phyloP scores from a whole-genome alignment of 2,888 invertebrate genomes.

The Glyphotaelius pellucidus region DNA sequence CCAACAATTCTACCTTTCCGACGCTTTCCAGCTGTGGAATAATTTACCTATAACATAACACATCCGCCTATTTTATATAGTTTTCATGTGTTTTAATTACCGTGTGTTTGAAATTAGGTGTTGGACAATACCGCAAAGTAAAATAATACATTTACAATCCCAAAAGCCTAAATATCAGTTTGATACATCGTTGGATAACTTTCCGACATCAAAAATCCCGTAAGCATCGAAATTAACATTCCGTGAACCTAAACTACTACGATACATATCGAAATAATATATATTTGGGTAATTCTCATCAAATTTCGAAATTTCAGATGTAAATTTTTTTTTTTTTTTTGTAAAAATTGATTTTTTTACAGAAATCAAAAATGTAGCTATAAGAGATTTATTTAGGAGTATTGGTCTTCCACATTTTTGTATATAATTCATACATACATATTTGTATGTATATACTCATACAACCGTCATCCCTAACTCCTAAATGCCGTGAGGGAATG shows the following conservation, averaged over 20 bases:
- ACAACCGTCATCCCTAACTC: too few relatives aligned
- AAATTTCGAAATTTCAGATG: too few relatives aligned
- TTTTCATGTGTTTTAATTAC: not conserved
- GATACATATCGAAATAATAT: not conserved
- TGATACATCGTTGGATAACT: not conserved
- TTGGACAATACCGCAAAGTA: not conserved
- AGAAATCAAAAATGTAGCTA: too few relatives aligned
- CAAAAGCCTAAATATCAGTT: not conserved
- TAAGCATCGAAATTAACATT: not conserved
- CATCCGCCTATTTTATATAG: not conserved
- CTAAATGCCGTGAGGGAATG: too few relatives aligned
- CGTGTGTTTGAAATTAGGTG: not conserved
- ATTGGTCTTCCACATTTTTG: too few relatives aligned
- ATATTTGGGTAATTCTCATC: too few relatives aligned
- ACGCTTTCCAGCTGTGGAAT: not conserved
- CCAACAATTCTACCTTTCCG: not conserved
- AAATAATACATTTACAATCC: not conserved
- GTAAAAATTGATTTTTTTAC: too few relatives aligned
- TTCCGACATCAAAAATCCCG: not conserved
- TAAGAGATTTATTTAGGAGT: too few relatives aligned
- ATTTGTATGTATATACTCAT: too few relatives aligned
- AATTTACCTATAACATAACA: not conserved
- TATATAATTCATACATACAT: too few relatives aligned
- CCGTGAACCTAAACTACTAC: not conserved
- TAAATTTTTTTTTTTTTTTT: too few relatives aligned